Evolutionary conservation across 2,888 invertebrate genomes (phyloP), one percentile per base, ranked within the genome.

Genomic region (Anthrax anthrax): DNA sequence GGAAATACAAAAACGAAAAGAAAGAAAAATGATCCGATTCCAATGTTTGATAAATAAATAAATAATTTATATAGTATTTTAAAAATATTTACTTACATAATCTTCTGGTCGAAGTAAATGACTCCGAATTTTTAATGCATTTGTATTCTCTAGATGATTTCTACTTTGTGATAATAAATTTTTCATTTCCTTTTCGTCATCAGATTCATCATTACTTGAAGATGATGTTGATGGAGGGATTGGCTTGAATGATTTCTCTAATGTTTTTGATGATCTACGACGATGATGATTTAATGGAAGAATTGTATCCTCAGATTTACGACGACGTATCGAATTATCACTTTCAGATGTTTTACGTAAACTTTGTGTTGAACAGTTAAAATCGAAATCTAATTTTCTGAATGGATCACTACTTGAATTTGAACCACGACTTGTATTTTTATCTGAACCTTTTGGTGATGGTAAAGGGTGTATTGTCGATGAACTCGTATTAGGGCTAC

Each of bases 51-150:
- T n/a, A n/a, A n/a, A n/a, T n/a, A n/a, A n/a, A n/a, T n/a, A n/a
- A n/a, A n/a, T n/a, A n/a, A n/a, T n/a, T n/a, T n/a, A n/a, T n/a
- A n/a, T n/a, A n/a, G n/a, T n/a, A n/a, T n/a, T n/a, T n/a, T n/a
- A n/a, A n/a, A n/a, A n/a, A 13, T 10, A 34, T 1, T 18, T 2
- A 27, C 69, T 66, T 61, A 69, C 69, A 59, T 69, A 69, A 58
- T 69, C 69, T 57, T 69, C 69, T 13, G 69, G 67, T 44, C 66
- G 58, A 37, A 69, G 57, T 48, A 69, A 57, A 57, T 68, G 69
- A 46, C 66, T 65, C 49, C 67, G 64, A 53, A 67, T 65, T 51
- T 65, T 65, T 13, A 69, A 54, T 9, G 67, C 61, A 32, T 63
- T 61, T 34, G 69, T 69, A 45, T 68, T 63, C 47, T 69, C 69